These are phyloP conservation scores for Euphonia xanthogaster DNA, from an alignment of 2,797 vertebrate species.

Conservation along the genomic window DNA sequence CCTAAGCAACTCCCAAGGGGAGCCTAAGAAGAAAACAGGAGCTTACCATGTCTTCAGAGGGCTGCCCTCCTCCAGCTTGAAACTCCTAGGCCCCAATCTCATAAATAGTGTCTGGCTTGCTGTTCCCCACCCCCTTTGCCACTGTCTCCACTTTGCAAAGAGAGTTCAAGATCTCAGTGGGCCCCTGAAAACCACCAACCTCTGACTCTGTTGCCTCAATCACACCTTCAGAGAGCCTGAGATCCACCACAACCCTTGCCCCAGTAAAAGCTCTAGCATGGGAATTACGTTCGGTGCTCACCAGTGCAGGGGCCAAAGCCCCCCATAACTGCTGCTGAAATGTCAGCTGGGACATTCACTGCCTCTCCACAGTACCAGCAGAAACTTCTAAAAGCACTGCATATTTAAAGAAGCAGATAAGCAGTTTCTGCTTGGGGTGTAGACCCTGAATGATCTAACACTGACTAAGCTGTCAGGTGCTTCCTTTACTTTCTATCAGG, in stretches of 20 bases:
- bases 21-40: fast-evolving
- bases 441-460: not conserved
- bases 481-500: not conserved
- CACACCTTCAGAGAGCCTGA: not conserved
- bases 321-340: fast-evolving
- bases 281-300: not conserved
- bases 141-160: not conserved
- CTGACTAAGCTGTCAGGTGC: not conserved
- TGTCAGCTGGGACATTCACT: not conserved
- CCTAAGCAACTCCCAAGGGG: not conserved
- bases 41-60: not conserved
- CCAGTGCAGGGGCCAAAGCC: not conserved
- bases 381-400: not conserved
- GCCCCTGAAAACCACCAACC: fast-evolving
- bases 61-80: not conserved
- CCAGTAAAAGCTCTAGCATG: not conserved
- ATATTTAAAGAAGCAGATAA: not conserved
- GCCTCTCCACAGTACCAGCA: not conserved
- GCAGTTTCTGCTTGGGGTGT: not conserved
- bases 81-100: not conserved
- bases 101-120: not conserved
- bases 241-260: not conserved
- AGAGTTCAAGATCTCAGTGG: not conserved
- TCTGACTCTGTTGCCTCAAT: not conserved
- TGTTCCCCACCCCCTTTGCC: not conserved